Evolutionary conservation across 1,140 invertebrate species (phyloP), one percentile per base, ranked within the genome.

Genomic region (Lordiphosa collinella): DNA sequence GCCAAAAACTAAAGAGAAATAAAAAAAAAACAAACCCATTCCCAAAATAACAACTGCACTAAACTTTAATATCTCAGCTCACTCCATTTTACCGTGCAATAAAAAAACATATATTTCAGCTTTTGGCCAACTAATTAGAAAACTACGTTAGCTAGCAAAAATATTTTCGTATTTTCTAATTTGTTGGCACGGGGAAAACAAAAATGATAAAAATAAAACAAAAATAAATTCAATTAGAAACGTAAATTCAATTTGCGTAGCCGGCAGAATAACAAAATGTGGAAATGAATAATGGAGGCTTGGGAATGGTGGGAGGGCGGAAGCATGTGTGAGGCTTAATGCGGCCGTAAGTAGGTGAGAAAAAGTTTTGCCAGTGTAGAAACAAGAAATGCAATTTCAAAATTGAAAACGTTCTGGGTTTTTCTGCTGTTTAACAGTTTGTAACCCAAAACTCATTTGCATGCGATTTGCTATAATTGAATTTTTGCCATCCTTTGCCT

Each of bases 391-490:
- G 64, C 60, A 80, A 79, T 79, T 79, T 74, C 70, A 53, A 79
- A 79, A 80, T 79, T 71, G 71, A 62, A 76, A 82, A 84, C 55
- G 71, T 58, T 67, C 18, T 31, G 37, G 31, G 4, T 18, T 41
- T 66, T 43, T 65, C 67, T 82, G 56, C 65, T 62, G 61, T 59
- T 80, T 67, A 75, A 80, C 75, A 65, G 75, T 82, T 53, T 38
- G 54, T 44, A 36, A 40, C 54, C 49, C 11, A 22, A 44, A 51
- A 67, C 71, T 80, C 71, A 80, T 80, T 82, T 80, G 71, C 76
- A 76, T 78, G 65, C 67, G 62, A 78, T 84, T 82, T 82, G 59
- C 62, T 61, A 65, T 84, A 82, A 82, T 84, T 82, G 78, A 84
- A 78, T 84, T 84, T 72, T 9, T 14, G 7, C 34, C 29, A 7